Percentiles rank a stretch among this genome's conserved stretches.
Conservation (phyloP, 2,797 vertebrate genomes). For the Cichlasoma orientale region DNA sequence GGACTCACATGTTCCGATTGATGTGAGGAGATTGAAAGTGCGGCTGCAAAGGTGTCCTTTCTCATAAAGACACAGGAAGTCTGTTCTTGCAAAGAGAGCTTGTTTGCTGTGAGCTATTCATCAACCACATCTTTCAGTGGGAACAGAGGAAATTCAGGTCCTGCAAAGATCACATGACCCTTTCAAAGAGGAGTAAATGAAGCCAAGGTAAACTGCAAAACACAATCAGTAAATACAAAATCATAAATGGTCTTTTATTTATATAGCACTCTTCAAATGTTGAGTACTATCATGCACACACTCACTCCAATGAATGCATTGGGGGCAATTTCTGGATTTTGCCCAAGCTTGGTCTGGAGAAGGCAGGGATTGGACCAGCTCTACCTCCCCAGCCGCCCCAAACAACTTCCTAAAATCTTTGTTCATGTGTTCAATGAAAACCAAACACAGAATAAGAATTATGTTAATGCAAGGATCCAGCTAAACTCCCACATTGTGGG, state of each 20-base stretch:
- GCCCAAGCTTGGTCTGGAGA: too few species aligned
- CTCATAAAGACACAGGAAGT: background rate
- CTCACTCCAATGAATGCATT: too few species aligned
- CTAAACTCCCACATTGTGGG: too few species aligned
- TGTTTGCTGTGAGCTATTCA: fast-evolving
- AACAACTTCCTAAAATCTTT: too few species aligned
- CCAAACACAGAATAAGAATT: too few species aligned
- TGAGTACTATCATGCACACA: too few species aligned
- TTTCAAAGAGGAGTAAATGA: background rate
- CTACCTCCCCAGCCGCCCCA: too few species aligned
- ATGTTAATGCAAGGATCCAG: too few species aligned
- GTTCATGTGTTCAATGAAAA: too few species aligned
- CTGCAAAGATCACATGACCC: background rate
- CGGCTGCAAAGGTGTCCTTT: background rate
- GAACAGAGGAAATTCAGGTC: background rate
- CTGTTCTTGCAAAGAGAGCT: background rate
- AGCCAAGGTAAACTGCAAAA: background rate
- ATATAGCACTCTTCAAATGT: background rate
- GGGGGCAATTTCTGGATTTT: too few species aligned
- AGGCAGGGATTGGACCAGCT: too few species aligned
- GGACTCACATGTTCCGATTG: background rate
- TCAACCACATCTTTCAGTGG: background rate
- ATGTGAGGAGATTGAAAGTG: background rate
- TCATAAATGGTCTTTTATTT: background rate
- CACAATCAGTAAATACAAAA: background rate